Percentiles rank a stretch among this genome's conserved stretches.
Conservation (phyloP, 2,797 vertebrate genomes). For the Morus bassanus region DNA sequence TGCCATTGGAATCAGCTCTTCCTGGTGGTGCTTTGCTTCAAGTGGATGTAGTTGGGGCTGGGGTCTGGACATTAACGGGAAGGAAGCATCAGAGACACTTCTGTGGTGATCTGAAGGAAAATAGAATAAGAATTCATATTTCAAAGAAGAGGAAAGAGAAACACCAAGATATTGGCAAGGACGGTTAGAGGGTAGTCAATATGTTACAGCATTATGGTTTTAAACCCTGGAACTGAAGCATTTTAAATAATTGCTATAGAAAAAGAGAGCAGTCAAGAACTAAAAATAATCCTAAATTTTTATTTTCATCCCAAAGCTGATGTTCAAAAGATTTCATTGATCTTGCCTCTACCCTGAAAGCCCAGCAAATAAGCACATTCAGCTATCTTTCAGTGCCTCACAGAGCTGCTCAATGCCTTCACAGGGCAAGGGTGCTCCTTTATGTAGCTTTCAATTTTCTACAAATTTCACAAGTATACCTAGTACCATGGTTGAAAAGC, state of each 20-base stretch:
- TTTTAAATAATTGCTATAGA: not conserved
- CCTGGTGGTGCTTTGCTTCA: not conserved
- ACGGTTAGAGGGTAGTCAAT: not conserved
- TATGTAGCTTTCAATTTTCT: not conserved
- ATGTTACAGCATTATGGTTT: not conserved
- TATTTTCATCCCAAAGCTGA: not conserved
- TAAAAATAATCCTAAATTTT: not conserved
- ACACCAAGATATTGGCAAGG: not conserved
- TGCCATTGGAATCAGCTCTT: constrained; percentile 52
- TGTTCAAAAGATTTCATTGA: not conserved
- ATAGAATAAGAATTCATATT: not conserved
- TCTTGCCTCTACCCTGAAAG: not conserved
- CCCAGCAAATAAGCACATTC: not conserved
- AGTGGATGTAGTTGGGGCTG: not conserved
- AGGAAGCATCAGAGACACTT: not conserved
- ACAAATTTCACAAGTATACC: not conserved
- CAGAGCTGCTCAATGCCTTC: not conserved
- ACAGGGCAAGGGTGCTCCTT: not conserved
- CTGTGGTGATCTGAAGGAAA: constrained; percentile 45
- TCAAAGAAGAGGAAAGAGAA: not conserved
- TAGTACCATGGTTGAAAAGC: not conserved
- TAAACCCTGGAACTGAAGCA: not conserved
- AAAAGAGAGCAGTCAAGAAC: not conserved
- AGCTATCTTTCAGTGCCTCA: not conserved
- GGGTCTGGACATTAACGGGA: not conserved